Evolutionary conservation across 2,113 vertebrate species (phyloP), one percentile per base, ranked within the genome.

Genomic region (Sebastes schlegelii): DNA sequence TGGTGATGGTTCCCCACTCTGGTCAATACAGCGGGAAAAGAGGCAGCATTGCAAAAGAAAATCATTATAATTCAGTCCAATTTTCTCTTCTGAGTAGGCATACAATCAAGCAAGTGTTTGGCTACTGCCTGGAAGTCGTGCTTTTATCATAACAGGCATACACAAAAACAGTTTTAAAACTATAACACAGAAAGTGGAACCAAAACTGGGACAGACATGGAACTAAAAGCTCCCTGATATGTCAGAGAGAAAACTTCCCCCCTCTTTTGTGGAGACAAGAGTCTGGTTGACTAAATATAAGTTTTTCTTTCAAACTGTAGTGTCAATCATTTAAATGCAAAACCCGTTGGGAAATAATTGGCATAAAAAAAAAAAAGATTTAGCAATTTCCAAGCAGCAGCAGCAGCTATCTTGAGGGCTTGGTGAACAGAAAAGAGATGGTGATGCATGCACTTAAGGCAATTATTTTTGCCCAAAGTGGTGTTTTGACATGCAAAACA

Each of bases 161-260:
- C 42, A 2, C n/a, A 48, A 63, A 65, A 76, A 60, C 34, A 57
- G 23, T 46, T 79, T 60, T 10, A 12, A 21, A 9, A 21, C 74
- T 55, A 13, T 57, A 69, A 80, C 55, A 51, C 58, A 1, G 7
- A 66, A 51, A 40, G 54, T 14, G 63, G 63, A 77, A 75, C 54
- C 55, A 75, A 75, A 82, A 74, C 54, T n/a, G 67, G 54, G 51
- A 77, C 54, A 70, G 21, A 63, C 6, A 34, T 64, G 40, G 67
- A 74, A 77, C 64, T 12, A 51, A 80, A 83, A 51, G 57, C 49
- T 34, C 26, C n/a, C 48, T 63, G 55, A 73, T 26, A 61, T 51
- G n/a, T 51, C 58, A 49, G 82, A 49, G 60, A 54, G 23, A 72
- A 52, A 34, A 10, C 45, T 0, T 58, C 11, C n/a, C 69, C 21